phyloP scores from a whole-genome alignment of 2,113 vertebrate species.

The Hoplias malabaricus region DNA sequence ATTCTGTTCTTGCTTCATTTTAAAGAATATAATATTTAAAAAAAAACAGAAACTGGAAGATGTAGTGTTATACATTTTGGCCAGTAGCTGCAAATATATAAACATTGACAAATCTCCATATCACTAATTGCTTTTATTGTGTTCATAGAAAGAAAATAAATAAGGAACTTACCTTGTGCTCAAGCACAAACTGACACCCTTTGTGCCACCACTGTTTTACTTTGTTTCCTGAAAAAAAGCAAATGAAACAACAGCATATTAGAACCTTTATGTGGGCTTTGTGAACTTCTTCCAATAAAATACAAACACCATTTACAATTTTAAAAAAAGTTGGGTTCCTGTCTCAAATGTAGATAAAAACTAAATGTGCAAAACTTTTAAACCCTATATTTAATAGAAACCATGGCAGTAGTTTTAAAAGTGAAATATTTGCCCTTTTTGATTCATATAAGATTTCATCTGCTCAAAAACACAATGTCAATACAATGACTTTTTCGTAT shows the following conservation, averaged over 20 bases:
- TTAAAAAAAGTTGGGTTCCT: no score
- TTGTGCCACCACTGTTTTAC: conserved; percentile 53
- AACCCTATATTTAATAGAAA: no score
- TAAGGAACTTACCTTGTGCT: conserved; percentile 65
- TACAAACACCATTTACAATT: no score
- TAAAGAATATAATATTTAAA: not conserved
- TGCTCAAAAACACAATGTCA: no score
- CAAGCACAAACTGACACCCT: conserved; percentile 64
- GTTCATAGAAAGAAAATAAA: not conserved
- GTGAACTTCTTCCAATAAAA: no score
- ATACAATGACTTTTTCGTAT: no score
- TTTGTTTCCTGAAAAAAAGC: conserved; percentile 62
- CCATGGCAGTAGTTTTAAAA: no score
- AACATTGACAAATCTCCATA: not conserved
- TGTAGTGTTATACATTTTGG: not conserved
- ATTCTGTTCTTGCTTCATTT: not conserved
- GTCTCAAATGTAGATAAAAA: no score
- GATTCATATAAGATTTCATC: no score
- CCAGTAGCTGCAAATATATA: not conserved
- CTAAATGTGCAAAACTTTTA: no score
- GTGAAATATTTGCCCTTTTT: no score
- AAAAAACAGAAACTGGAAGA: not conserved
- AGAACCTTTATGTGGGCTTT: not conserved
- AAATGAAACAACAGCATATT: not conserved
- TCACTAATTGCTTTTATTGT: not conserved